Percentiles rank a stretch among this genome's conserved stretches.
These are phyloP conservation scores for Tinea pellionella DNA, from an alignment of 2,888 invertebrate species.

Conservation along the genomic window DNA sequence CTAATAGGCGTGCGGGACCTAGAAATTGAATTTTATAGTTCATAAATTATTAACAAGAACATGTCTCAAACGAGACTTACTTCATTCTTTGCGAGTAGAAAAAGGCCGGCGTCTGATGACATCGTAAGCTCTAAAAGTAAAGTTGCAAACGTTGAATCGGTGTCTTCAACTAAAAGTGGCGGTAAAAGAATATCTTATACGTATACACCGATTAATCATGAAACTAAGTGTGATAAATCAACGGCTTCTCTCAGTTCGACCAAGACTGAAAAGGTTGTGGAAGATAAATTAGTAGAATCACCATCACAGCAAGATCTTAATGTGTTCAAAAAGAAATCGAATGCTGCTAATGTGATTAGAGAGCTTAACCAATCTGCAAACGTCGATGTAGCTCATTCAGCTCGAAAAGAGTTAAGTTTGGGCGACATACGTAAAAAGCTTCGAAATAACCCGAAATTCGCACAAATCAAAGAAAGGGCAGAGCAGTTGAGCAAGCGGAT, in stretches of 20 bases:
- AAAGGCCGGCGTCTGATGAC: constrained; percentile 79
- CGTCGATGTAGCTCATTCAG: constrained; percentile 46
- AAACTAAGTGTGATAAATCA: not conserved
- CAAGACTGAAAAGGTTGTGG: not conserved
- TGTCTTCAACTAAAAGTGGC: not conserved
- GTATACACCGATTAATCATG: constrained; percentile 14
- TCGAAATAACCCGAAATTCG: constrained; percentile 74
- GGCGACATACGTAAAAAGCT: constrained; percentile 78
- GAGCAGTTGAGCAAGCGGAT: constrained; percentile 74
- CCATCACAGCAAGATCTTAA: constrained; percentile 16
- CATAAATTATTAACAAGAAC: too few species aligned
- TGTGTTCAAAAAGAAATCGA: constrained; percentile 44
- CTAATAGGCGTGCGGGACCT: not conserved
- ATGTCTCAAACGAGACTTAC: constrained; percentile 85
- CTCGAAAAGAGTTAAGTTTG: constrained; percentile 73
- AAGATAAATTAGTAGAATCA: not conserved
- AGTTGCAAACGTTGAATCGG: constrained; percentile 37
- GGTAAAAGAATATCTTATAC: constrained; percentile 13
- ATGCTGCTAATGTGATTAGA: constrained; percentile 35
- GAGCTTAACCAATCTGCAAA: constrained; percentile 28
- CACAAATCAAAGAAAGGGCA: constrained; percentile 76
- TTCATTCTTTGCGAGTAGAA: constrained; percentile 80
- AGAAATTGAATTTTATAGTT: not conserved
- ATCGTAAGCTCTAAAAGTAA: constrained; percentile 64
- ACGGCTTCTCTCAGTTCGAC: not conserved